A percentile compares a stretch with the other conserved stretches of the same genome.
phyloP scores from a whole-genome alignment of 2,888 invertebrate genomes.

The Galerucella pusilla region DNA sequence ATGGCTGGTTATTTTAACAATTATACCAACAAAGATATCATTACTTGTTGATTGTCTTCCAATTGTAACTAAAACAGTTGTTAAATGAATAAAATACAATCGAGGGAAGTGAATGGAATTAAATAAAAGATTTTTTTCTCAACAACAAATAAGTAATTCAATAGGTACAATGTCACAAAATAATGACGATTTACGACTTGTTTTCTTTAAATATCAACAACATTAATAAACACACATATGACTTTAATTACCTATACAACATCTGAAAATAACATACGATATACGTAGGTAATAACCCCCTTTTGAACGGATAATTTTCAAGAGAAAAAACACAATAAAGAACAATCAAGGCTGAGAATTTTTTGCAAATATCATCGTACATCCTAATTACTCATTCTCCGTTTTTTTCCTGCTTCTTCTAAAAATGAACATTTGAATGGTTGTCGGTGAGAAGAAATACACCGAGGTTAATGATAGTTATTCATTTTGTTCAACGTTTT shows the following conservation, averaged over 20 bases:
- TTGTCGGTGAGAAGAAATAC: conserved; percentile 27
- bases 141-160: conserved; percentile 22
- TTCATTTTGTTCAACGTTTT: conserved; percentile 7
- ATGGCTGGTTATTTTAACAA: conserved; percentile 2
- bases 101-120: conserved; percentile 8
- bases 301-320: conserved; percentile 36
- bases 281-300: conserved; percentile 31
- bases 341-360: conserved; percentile 41
- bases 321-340: conserved; percentile 33
- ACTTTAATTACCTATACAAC: conserved; percentile 27
- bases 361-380: conserved; percentile 36
- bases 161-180: conserved; percentile 23
- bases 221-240: conserved; percentile 32
- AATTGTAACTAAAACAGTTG: conserved; percentile 9
- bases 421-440: conserved; percentile 24
- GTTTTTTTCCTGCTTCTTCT: neutral
- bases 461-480: conserved; percentile 33
- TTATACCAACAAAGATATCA: conserved; percentile 9
- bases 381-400: conserved; percentile 32
- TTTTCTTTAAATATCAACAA: conserved; percentile 20
- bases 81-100: conserved; percentile 10
- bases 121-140: conserved; percentile 4
- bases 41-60: conserved; percentile 10
- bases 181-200: conserved; percentile 22
- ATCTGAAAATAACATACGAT: conserved; percentile 40